Base-by-base conservation (phyloP, 2,888 invertebrate species). In the Phlogophora meticulosa region DNA sequence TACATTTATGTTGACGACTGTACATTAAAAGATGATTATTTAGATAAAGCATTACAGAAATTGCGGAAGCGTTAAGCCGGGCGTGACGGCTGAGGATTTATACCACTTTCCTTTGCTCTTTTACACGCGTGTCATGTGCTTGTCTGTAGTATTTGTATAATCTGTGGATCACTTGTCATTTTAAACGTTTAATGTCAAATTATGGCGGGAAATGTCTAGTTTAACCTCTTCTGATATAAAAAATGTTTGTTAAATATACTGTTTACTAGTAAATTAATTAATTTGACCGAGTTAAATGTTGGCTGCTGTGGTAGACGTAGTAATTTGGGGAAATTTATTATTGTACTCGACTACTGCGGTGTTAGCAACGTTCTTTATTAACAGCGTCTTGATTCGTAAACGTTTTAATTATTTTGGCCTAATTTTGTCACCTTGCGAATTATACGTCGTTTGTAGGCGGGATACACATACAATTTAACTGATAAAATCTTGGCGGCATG, bases 21-120 rank as follows among this genome's bases (percentile, higher is more conserved):
- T 83, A 77, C 78, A 72, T 77, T 72, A 77, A 78, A 80, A 83
- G 82, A 85, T 85, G 46, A 79, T 79, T 76, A 82, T 81, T 78
- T 59, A 83, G 85, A 82, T 84, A 84, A 77, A 74, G 58, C 63
- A 57, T 64, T 72, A 71, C 64, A 69, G 66, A 76, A 73, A 81
- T 71, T 67, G 74, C 83, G 77, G 80, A 78, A 83, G 72, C 59
- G 69, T 60, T 69, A 59, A 66, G 45, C 59, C 60, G 46, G 72
- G 73, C 78, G 85, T 78, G 72, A 80, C 76, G 76, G 61, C 43
- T 51, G 68, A 64, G 58, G 76, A 76, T 80, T 78, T 72, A 76
- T 72, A 76, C 61, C 78, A 85, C 84, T 85, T 85, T 85, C 85
- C 70, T 83, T 82, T 80, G 72, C 76, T 71, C 63, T 67, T 67